phyloP scores from a whole-genome alignment of 2,113 vertebrate species.

The Pogona vitticeps region DNA sequence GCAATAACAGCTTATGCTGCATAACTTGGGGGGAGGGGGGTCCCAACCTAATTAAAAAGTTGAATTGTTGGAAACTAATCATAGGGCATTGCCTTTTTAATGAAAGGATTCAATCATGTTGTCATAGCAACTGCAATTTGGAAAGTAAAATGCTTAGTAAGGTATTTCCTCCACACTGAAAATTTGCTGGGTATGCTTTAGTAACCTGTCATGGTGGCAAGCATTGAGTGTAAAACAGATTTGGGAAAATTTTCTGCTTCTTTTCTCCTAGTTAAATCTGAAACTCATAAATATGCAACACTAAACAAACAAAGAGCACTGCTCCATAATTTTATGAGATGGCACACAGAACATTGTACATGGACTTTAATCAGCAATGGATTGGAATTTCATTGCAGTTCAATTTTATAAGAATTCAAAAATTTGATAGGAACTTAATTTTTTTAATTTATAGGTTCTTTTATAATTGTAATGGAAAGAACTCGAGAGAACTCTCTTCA shows the following conservation, averaged over 20 bases:
- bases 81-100: slow-evolving; percentile 14
- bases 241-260: not conserved
- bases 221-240: not conserved
- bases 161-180: not conserved
- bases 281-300: not conserved
- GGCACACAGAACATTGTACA: too few species aligned
- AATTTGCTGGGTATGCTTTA: not conserved
- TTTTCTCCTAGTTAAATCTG: not conserved
- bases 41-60: slow-evolving; percentile 19
- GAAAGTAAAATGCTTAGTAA: not conserved
- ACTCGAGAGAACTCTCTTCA: too few species aligned
- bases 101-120: slow-evolving; percentile 8
- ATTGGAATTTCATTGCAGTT: too few species aligned
- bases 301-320: too few species aligned
- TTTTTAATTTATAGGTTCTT: too few species aligned
- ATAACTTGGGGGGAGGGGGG: not conserved
- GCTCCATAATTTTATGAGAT: too few species aligned
- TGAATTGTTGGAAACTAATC: not conserved
- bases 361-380: too few species aligned
- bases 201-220: not conserved
- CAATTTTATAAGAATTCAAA: too few species aligned
- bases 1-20: not conserved
- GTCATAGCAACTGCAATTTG: slow-evolving; percentile 46
- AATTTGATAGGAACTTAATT: too few species aligned
- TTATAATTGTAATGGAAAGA: too few species aligned